Conservation (phyloP, 2,113 vertebrate species). For the Toxostoma redivivum region DNA sequence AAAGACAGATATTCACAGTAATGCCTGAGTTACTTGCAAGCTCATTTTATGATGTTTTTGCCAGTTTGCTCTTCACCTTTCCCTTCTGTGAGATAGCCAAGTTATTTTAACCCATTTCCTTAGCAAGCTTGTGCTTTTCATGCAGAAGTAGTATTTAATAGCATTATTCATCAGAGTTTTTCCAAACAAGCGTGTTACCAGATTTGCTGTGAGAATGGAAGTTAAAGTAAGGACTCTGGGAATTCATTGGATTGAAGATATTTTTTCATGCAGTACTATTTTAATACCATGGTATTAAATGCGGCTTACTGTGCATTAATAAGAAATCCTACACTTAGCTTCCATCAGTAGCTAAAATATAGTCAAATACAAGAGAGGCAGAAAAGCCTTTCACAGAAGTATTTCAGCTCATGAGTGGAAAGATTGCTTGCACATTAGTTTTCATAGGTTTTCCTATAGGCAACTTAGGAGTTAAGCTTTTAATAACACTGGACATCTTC, state of each 20-base stretch:
- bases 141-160: background rate
- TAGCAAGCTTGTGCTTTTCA: background rate
- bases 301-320: background rate
- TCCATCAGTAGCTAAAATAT: background rate
- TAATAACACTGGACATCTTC: background rate
- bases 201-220: background rate
- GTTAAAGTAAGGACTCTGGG: background rate
- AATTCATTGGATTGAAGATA: background rate
- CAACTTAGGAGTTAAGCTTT: background rate
- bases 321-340: background rate
- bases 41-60: background rate
- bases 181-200: background rate
- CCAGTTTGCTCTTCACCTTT: background rate
- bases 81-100: background rate
- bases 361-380: background rate
- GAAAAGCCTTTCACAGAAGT: background rate
- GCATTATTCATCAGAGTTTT: background rate
- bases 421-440: background rate
- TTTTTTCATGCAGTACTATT: background rate
- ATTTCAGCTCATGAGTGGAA: background rate
- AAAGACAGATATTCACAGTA: background rate
- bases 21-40: background rate
- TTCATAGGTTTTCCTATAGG: background rate
- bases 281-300: background rate
- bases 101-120: background rate